Conservation (phyloP, 2,797 vertebrate species). For the Bovichtus variegatus region DNA sequence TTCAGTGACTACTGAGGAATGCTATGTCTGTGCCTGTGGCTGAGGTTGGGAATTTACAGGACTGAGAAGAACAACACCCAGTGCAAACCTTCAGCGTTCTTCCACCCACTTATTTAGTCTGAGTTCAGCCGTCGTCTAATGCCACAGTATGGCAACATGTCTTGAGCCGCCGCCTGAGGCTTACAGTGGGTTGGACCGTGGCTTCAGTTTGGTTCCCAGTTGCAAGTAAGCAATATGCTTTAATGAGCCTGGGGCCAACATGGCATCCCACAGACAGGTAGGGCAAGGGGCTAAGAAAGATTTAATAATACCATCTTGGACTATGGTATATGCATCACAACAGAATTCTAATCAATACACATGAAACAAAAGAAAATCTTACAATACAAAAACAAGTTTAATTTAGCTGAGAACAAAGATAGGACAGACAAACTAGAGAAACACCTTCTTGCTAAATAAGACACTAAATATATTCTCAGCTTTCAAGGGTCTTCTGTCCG, state of each 20-base stretch:
- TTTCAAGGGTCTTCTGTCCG: neutral
- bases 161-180: slow-evolving; percentile 20
- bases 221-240: slow-evolving; percentile 21
- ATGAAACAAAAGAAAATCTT: slow-evolving; percentile 8
- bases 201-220: slow-evolving; percentile 32
- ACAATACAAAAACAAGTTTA: slow-evolving; percentile 27
- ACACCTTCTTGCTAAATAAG: slow-evolving; percentile 2
- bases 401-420: slow-evolving; percentile 13
- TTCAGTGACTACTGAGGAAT: slow-evolving; percentile 71
- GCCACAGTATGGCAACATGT: slow-evolving; percentile 39
- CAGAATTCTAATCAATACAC: slow-evolving; percentile 31
- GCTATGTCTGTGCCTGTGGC: slow-evolving; percentile 70
- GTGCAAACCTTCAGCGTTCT: slow-evolving; percentile 54
- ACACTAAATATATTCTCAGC: slow-evolving; percentile 4
- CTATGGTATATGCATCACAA: neutral
- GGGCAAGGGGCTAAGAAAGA: neutral
- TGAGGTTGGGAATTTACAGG: slow-evolving; percentile 83
- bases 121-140: slow-evolving; percentile 52
- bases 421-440: neutral
- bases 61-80: slow-evolving; percentile 71
- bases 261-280: neutral
- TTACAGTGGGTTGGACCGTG: slow-evolving; percentile 11
- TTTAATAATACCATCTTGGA: slow-evolving; percentile 7
- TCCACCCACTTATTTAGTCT: slow-evolving; percentile 73
- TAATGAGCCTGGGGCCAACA: neutral